Conservation (phyloP, 1,140 invertebrate genomes). For the Andrena cerasifolii region DNA sequence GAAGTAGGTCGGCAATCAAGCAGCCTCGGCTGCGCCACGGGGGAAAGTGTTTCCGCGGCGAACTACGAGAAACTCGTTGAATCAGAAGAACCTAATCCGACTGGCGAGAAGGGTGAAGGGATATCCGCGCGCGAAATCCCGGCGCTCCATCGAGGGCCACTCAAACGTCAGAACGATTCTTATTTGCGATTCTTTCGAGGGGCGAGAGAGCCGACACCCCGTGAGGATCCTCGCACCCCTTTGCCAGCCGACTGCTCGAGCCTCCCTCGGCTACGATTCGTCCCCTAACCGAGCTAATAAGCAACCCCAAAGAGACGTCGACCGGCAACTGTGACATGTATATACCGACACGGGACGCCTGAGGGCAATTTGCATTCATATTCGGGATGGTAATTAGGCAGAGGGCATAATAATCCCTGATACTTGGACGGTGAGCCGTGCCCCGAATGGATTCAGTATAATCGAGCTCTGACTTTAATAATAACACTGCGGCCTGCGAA, state of each 20-base stretch:
- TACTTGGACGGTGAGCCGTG: constrained; percentile 57
- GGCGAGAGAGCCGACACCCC: constrained; percentile 57
- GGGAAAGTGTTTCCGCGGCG: constrained; percentile 38
- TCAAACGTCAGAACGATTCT: constrained; percentile 62
- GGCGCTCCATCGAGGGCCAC: constrained; percentile 40
- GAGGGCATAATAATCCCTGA: constrained; percentile 72
- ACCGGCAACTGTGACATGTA: constrained; percentile 62
- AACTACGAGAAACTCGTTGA: constrained; percentile 28
- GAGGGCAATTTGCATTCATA: constrained; percentile 75
- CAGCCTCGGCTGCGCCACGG: background rate
- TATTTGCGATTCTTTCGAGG: constrained; percentile 74
- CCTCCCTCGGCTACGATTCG: constrained; percentile 44
- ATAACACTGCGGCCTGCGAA: constrained; percentile 49
- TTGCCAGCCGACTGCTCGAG: background rate
- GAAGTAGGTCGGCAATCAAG: constrained; percentile 21
- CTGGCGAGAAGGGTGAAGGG: constrained; percentile 25
- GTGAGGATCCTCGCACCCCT: constrained; percentile 41
- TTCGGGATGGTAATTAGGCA: constrained; percentile 78
- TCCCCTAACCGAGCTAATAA: constrained; percentile 77
- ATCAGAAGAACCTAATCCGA: constrained; percentile 56
- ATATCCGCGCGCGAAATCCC: constrained; percentile 72
- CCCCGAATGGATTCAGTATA: constrained; percentile 52
- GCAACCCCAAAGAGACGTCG: constrained; percentile 73
- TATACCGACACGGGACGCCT: constrained; percentile 48
- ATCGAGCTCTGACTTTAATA: constrained; percentile 62